Base-by-base conservation (phyloP, 2,113 vertebrate genomes). In the Oncorhynchus tshawytscha region DNA sequence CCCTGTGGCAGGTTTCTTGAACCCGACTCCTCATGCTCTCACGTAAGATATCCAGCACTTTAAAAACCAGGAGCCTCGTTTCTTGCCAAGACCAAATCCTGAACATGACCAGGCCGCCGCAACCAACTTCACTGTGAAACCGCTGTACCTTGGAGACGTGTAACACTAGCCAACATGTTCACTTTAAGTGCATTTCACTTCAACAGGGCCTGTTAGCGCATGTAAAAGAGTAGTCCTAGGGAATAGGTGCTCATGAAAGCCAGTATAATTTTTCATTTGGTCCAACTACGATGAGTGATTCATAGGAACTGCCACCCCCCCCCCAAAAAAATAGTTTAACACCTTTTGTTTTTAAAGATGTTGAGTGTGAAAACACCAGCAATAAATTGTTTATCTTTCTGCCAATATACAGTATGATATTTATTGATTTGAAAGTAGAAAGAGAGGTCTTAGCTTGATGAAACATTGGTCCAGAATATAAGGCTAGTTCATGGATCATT, bases 291-390 rank as follows among this genome's bases (percentile, higher is more conserved):
- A 78, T 67, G 77, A 78, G 31, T 73, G 51, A 78, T 73, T 78
- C 77, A 73, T 73, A 69, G 62, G 70, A 78, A 78, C 65, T 49
- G 71, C 29, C 24, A 12, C 16, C n/a, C 60, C 49, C 49, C 39
- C 8, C 2, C 4, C 1, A 39, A 34, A 20, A 29, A 70, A 62
- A 48, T 69, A 48, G 62, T 69, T 74, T 54, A 70, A 74, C 72
- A 79, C 72, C 27, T 74, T 70, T 70, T 79, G 27, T 79, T 78
- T 73, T 79, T 74, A 64, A 72, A 79, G 72, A 79, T 79, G 77
- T 74, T 72, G 66, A 39, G 11, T 24, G 22, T 27, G 29, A 71
- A 70, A 76, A 73, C 66, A 27, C 49, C 18, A 5, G 12, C 34
- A 74, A 74, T 71, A 65, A 51, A 39, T 39, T 78, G 77, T 74